phyloP scores from a whole-genome alignment of 2,888 invertebrate genomes.

The Melanostoma scalare region DNA sequence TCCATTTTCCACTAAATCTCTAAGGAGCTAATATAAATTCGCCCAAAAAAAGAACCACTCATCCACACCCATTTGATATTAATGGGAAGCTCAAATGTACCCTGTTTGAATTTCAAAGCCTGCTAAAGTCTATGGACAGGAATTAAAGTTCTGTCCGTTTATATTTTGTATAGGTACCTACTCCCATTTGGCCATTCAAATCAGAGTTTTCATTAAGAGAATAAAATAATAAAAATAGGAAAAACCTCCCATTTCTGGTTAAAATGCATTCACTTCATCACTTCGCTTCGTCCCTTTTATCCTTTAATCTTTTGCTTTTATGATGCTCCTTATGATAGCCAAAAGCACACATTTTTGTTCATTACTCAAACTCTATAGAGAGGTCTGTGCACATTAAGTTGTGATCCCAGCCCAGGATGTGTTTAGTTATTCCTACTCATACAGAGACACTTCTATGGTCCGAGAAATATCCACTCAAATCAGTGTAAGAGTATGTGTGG shows the following conservation, averaged over 20 bases:
- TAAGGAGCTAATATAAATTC: constrained; percentile 55
- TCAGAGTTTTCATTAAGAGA: constrained; percentile 48
- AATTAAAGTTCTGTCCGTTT: constrained; percentile 48
- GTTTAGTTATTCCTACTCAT: constrained; percentile 28
- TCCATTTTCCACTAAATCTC: constrained; percentile 67
- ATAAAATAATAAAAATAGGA: constrained; percentile 7
- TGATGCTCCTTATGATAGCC: constrained; percentile 42
- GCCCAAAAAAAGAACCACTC: constrained; percentile 43
- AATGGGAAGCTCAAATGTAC: not conserved
- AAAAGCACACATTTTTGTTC: constrained; percentile 43
- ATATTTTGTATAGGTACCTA: constrained; percentile 54
- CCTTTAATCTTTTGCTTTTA: constrained; percentile 66
- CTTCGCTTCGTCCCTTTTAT: constrained; percentile 70
- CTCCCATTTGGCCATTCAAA: constrained; percentile 48
- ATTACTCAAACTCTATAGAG: constrained; percentile 17
- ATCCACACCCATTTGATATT: not conserved
- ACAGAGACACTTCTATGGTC: not conserved
- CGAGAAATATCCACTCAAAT: constrained; percentile 51
- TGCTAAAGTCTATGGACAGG: constrained; percentile 38
- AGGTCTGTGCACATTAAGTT: constrained; percentile 55
- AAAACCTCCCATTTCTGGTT: constrained; percentile 64
- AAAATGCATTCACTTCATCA: constrained; percentile 72
- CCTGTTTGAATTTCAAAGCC: constrained; percentile 17
- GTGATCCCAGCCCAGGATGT: constrained; percentile 40
- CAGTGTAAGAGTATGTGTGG: constrained; percentile 34